Evolutionary conservation across 2,113 vertebrate genomes (phyloP).

Genomic region (Rattus rattus): DNA sequence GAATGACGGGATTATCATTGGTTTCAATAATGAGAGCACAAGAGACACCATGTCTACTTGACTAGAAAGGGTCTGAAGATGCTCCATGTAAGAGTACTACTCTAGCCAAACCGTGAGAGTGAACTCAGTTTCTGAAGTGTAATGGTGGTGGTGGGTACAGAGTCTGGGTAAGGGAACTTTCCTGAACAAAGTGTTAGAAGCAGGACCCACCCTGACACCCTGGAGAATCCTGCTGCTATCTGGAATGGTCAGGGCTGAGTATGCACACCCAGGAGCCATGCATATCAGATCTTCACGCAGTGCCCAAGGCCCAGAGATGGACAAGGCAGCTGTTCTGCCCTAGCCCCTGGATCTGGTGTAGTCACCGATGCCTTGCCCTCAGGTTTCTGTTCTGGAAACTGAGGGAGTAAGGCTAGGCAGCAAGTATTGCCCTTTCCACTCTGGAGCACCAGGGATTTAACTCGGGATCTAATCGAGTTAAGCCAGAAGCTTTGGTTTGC

Average conservation of each 20-base stretch:
- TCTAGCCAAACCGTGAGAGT: not conserved
- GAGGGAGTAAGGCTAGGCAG: not conserved
- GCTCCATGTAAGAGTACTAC: not conserved
- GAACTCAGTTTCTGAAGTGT: conserved; percentile 11
- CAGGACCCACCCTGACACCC: not conserved
- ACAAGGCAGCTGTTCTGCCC: not conserved
- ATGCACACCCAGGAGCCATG: not conserved
- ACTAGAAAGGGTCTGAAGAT: conserved; percentile 10
- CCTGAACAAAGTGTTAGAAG: not conserved
- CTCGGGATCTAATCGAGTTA: not conserved
- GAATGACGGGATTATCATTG: not conserved
- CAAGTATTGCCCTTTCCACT: not conserved
- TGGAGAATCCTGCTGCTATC: not conserved
- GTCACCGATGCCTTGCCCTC: not conserved
- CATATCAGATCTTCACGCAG: not conserved
- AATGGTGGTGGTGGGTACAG: not conserved
- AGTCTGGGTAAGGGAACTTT: not conserved
- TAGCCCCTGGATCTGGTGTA: not conserved
- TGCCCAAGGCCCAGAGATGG: not conserved
- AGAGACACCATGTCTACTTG: not conserved
- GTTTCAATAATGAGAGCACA: not conserved
- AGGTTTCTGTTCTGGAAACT: not conserved
- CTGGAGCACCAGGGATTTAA: not conserved
- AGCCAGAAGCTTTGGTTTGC: not conserved
- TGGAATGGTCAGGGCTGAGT: not conserved